phyloP scores from a whole-genome alignment of 2,888 invertebrate species.

The Cephus runcator region DNA sequence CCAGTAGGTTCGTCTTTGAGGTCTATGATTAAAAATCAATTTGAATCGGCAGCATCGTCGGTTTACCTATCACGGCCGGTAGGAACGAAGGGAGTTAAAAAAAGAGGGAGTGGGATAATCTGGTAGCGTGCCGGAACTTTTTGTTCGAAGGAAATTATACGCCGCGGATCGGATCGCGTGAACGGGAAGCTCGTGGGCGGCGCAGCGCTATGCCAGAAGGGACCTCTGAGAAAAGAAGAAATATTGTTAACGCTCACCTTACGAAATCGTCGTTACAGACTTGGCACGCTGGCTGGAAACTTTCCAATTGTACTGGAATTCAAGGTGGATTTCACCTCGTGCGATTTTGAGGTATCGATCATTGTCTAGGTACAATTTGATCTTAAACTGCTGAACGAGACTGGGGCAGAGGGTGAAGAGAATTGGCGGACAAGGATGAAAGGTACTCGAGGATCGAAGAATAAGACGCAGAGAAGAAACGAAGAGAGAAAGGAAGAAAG shows the following conservation, averaged over 20 bases:
- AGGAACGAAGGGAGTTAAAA: background rate
- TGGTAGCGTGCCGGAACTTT: conserved; percentile 24
- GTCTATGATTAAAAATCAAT: conserved; percentile 30
- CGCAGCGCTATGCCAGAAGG: conserved; percentile 2
- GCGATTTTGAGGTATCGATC: background rate
- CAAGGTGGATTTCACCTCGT: background rate
- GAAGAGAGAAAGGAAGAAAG: conserved; percentile 30
- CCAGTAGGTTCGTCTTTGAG: background rate
- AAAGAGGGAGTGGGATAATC: background rate
- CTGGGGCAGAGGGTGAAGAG: conserved; percentile 6
- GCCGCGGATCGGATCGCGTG: conserved; percentile 33
- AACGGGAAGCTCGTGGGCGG: conserved; percentile 24
- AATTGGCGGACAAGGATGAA: background rate
- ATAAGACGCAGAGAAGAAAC: conserved; percentile 23
- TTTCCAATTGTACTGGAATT: background rate
- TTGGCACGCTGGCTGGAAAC: background rate
- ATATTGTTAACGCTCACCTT: conserved; percentile 4
- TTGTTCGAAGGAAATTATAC: conserved; percentile 29
- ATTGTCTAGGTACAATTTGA: background rate
- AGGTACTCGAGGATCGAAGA: conserved; percentile 31
- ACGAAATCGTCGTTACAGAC: conserved; percentile 1
- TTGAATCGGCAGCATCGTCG: conserved; percentile 10
- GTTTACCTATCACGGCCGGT: background rate
- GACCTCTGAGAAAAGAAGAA: background rate
- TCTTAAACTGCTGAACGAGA: background rate